phyloP scores from a whole-genome alignment of 1,140 invertebrate species.

The Scaptomyza montana region DNA sequence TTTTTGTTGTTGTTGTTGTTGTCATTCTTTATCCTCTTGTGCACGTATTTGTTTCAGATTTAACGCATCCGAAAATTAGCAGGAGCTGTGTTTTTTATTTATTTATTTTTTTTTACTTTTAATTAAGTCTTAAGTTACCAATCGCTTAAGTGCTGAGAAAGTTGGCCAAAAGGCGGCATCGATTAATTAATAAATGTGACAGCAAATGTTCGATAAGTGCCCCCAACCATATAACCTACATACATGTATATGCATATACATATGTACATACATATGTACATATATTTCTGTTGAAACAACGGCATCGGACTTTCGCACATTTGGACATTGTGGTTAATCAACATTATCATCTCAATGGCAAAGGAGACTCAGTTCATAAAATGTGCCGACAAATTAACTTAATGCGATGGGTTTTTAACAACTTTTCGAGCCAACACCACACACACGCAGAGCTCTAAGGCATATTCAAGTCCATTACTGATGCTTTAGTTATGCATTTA shows the following conservation, averaged over 20 bases:
- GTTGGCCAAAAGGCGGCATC: slow-evolving; percentile 48
- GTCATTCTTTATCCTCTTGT: slow-evolving; percentile 19
- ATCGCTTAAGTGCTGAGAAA: slow-evolving; percentile 59
- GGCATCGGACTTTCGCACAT: slow-evolving; percentile 34
- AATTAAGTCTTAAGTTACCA: slow-evolving; percentile 77
- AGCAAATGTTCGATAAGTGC: slow-evolving; percentile 76
- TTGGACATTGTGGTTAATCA: slow-evolving; percentile 9
- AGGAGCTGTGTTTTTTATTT: slow-evolving; percentile 22
- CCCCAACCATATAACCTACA: slow-evolving; percentile 6
- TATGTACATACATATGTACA: neutral
- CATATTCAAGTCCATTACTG: neutral
- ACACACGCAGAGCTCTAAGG: slow-evolving; percentile 10
- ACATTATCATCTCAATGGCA: too few species aligned
- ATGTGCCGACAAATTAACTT: slow-evolving; percentile 8
- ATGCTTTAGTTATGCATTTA: neutral
- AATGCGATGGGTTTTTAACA: neutral
- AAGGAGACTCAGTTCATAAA: slow-evolving; percentile 28
- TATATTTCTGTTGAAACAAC: too few species aligned
- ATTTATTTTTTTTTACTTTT: slow-evolving; percentile 46
- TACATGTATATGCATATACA: too few species aligned
- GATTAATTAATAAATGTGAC: slow-evolving; percentile 81
- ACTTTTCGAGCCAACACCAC: too few species aligned
- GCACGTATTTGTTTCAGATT: slow-evolving; percentile 65
- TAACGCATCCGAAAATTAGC: slow-evolving; percentile 75
- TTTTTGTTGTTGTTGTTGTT: too few species aligned